Conservation (phyloP, 2,113 vertebrate species). For the Papio anubis region DNA sequence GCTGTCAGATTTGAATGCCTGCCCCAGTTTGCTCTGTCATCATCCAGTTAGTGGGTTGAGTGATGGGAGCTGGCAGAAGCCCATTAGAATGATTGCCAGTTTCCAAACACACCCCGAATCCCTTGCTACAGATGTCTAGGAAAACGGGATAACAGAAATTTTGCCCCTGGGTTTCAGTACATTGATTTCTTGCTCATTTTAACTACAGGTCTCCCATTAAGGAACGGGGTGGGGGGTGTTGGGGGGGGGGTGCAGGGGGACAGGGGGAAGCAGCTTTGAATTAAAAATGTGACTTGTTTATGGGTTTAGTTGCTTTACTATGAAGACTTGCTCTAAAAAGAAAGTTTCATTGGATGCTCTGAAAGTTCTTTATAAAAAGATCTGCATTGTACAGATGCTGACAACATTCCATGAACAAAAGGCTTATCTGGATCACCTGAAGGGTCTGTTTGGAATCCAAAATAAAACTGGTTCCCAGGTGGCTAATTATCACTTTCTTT, state of each 20-base stretch:
- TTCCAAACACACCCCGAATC: background rate
- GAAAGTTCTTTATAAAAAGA: background rate
- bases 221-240: background rate
- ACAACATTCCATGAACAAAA: background rate
- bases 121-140: background rate
- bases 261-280: background rate
- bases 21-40: constrained; percentile 75
- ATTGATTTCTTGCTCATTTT: background rate
- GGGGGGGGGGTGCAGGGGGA: rapidly evolving
- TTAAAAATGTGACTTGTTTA: background rate
- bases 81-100: background rate
- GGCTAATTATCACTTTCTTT: background rate
- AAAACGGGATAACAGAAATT: background rate
- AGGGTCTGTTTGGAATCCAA: background rate
- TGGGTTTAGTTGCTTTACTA: background rate
- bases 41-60: constrained; percentile 67
- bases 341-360: background rate
- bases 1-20: constrained; percentile 76
- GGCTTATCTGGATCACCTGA: background rate
- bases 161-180: background rate
- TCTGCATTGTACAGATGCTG: background rate
- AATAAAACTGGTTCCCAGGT: background rate
- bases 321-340: background rate
- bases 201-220: background rate
- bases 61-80: constrained; percentile 68